Base-by-base conservation (phyloP, 2,888 invertebrate species). In the Anthophora plumipes region DNA sequence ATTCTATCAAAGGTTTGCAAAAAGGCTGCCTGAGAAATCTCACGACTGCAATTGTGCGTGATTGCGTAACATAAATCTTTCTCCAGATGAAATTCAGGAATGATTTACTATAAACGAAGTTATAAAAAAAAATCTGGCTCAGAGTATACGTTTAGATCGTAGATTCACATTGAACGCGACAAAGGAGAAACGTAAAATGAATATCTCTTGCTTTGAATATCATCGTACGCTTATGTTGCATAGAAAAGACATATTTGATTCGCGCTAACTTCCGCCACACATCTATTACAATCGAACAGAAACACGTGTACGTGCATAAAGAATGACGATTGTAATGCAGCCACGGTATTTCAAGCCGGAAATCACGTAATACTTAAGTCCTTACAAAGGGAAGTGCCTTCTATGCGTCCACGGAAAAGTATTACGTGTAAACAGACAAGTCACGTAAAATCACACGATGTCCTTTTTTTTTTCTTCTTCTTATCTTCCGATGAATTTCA, bases 301-400 rank as follows among this genome's bases (percentile, higher is more conserved):
- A 80, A 82, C 75, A 43, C 86, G 78, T 83, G 84, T 73, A 80
- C 59, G 20, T 22, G 80, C 78, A 80, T 70, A 68, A 76, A 79
- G 82, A 81, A 75, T 66, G 67, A 74, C 63, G 80, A 87, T 87
- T 87, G 87, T 82, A 73, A 87, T 87, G 85, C 87, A 83, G 77
- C 55, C 73, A 77, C 77, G 8, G 75, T 81, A 63, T 80, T 80
- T 74, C 83, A 74, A 83, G 81, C 84, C 87, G 87, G 87, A 87
- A 84, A 87, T 87, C 87, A 87, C 87, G 87, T 80, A 87, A 83
- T 67, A 76, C 80, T 84, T 77, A 80, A 63, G 77, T 59, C 79
- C 84, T 66, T 78, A 57, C 81, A 66, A 80, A 80, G 75, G 87
- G 80, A 87, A 87, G 77, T 74, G 54, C 59, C 74, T 82, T 63